Evolutionary conservation across 1,140 invertebrate species (phyloP), one percentile per base, ranked within the genome.

Genomic region (Habropoda laboriosa): DNA sequence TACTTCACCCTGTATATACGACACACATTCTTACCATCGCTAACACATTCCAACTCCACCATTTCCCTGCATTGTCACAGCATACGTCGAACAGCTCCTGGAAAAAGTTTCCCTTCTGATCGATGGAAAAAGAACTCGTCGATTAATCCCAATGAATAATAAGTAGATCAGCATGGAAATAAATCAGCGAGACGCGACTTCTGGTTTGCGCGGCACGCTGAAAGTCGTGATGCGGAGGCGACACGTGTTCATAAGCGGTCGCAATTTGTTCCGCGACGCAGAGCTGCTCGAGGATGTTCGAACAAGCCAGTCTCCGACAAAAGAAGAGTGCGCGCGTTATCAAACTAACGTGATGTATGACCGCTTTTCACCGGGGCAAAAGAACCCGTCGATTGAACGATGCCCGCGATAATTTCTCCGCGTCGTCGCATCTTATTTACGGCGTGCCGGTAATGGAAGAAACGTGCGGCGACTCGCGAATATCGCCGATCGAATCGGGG

Each of bases 351-450:
- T 70, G 79, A 81, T 77, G 79, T 57, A 81, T 40, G 73, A 70
- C 35, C 71, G 81, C 81, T 86, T 84, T 87, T 32, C 81, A 68
- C 63, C 64, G 40, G n/a, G 27, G 61, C 71, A 66, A 55, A 80
- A 76, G 80, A 67, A 82, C 53, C 21, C 64, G 60, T 55, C 67
- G 80, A 86, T 80, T 60, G 73, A 30, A 80, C 80, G 84, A 86
- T 78, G 81, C 67, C 57, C 71, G 82, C 83, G 83, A 87, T 87
- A 87, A 87, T 87, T 87, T 87, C 60, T 80, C 85, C 53, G 73
- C 78, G 81, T 77, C 79, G 85, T 88, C 82, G 83, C 79, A 81
- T 82, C 85, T 91, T 91, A 90, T 90, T 90, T 89, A 90, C 87
- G 72, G 81, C 78, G 79, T 83, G 85, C 71, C 84, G 73, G 77